Percentiles rank a stretch among this genome's conserved stretches.
phyloP scores from a whole-genome alignment of 2,797 vertebrate species.

The Otus scops region DNA sequence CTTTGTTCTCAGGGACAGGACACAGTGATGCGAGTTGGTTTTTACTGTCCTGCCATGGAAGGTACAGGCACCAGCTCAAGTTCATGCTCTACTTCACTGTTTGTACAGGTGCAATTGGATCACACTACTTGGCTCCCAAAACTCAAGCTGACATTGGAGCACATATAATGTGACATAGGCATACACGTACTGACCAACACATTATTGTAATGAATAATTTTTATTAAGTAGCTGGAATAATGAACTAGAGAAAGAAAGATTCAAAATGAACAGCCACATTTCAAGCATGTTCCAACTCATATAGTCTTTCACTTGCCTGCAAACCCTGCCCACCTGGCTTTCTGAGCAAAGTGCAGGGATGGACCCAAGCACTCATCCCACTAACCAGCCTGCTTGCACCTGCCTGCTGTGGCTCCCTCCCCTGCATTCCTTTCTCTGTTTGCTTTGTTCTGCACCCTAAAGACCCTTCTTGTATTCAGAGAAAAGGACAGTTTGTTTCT shows the following conservation, averaged over 20 bases:
- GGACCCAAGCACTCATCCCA: not conserved
- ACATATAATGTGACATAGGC: not conserved
- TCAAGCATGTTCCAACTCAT: not conserved
- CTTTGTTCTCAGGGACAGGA: not conserved
- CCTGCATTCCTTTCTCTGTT: not conserved
- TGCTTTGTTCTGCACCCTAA: not conserved
- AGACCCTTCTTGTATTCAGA: not conserved
- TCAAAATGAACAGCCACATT: not conserved
- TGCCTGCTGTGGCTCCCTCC: not conserved
- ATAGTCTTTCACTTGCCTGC: not conserved
- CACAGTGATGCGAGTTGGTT: not conserved
- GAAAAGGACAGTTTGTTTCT: not conserved
- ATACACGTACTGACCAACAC: fast-evolving
- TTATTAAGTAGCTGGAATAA: not conserved
- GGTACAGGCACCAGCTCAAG: not conserved
- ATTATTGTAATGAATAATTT: not conserved
- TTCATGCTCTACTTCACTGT: not conserved
- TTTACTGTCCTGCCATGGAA: not conserved
- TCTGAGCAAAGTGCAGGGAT: not conserved
- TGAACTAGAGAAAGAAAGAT: not conserved
- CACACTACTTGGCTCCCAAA: not conserved
- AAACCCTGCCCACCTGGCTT: not conserved
- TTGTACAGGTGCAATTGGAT: not conserved
- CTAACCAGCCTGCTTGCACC: not conserved
- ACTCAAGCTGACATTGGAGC: not conserved